Base-by-base conservation (phyloP, 1,140 invertebrate species). In the Leptonema lineaticorne region DNA sequence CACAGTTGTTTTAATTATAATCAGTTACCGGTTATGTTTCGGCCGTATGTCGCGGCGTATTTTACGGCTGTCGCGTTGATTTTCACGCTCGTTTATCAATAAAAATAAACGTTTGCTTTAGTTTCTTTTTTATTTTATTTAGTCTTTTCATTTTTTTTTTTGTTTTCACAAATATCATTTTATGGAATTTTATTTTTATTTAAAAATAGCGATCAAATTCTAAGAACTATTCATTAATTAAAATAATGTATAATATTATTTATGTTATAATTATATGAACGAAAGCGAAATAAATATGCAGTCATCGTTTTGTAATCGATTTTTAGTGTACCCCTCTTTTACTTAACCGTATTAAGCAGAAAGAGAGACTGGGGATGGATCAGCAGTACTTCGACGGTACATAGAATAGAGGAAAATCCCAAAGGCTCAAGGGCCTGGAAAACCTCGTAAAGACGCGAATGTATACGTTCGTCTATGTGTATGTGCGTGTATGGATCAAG, bases 341-440 rank as follows among this genome's bases (percentile, higher is more conserved):
- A 64, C 46, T 64, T 64, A 46, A 64, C 45, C 62, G 62, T 50
- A 64, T 64, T 64, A 64, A 64, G 45, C 18, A 50, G 46, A n/a
- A n/a, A n/a, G n/a, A 59, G 57, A 64, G 16, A 64, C 45, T 53
- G 26, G 62, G 62, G 62, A 50, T 46, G 45, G 62, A 64, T 64
- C 62, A 64, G 62, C 62, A 50, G 62, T 62, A 30, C 45, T 59
- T 29, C 57, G 50, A 24, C 22, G 50, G 29, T 9, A 45, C 8
- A 37, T 24, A 1, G 29, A 62, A 1, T 45, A 16, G 28, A 18
- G 62, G 45, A 24, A 24, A 27, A 27, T 20, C 50, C 50, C 50
- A 53, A 53, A 45, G 45, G 46, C 45, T 41, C 46, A 50, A 50
- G 46, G 62, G 45, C 41, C 41, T 46, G 24, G 29, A 64, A 41